Base-by-base conservation (phyloP, 2,888 invertebrate genomes). In the Synergus umbraculus region DNA sequence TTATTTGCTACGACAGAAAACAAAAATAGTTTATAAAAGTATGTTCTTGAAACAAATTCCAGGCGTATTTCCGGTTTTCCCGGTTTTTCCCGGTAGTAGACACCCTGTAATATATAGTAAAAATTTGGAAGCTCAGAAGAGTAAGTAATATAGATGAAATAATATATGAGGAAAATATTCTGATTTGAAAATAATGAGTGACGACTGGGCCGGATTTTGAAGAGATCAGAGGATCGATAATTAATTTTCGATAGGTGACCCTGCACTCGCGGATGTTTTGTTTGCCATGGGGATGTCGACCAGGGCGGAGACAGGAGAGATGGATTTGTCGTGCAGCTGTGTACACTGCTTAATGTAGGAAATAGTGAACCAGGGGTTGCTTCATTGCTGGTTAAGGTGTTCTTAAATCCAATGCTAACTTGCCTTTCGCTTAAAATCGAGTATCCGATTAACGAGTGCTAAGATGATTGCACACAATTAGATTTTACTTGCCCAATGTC, bases 271-370 rank as follows among this genome's bases (percentile, higher is more conserved):
- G 73, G 49, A 73, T 73, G 54, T 73, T 73, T 73, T 73, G 73
- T 73, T 73, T 73, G 73, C n/a, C n/a, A 58, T 10, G 54, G 73
- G 37, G 22, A 49, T 29, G 18, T 13, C 29, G 63, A 29, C 18
- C 63, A 66, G 87, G 87, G 86, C 82, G 84, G 80, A 83, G 86
- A 82, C 79, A 81, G 82, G 82, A 84, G 87, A 89, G 89, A 91
- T 89, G 89, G 90, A 91, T 91, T 90, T 90, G 90, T 90, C 83
- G 87, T 86, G 90, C 91, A 91, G 92, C 92, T 92, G 91, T 91
- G 91, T 91, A 92, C 88, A 92, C 91, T 86, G 85, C 86, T 90
- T 90, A 91, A 90, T 89, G 88, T 88, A 86, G 85, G 83, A 87
- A 83, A 85, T 83, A 84, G 79, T 82, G 83, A 81, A 79, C 83